These are phyloP conservation scores for Stegodyphus dumicola DNA, from an alignment of 1,140 invertebrate genomes.

Conservation along the genomic window DNA sequence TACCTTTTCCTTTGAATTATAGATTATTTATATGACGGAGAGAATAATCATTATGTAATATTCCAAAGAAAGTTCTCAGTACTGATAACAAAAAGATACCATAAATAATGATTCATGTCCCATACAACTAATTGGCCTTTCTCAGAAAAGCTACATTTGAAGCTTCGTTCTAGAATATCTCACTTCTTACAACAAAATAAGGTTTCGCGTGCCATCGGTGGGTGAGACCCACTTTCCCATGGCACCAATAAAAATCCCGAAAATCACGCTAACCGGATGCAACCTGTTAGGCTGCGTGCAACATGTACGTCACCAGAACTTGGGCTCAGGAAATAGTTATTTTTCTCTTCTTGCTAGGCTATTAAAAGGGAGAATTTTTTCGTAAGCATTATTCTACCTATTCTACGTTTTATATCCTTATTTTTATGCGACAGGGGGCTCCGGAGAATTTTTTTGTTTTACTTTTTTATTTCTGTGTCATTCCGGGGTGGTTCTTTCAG, in stretches of 20 bases:
- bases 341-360: constrained; percentile 6
- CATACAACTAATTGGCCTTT: too few species aligned
- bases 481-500: constrained; percentile 15
- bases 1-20: too few species aligned
- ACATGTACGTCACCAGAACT: constrained; percentile 25
- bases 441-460: constrained; percentile 4
- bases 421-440: constrained; percentile 14
- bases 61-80: too few species aligned
- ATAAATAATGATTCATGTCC: too few species aligned
- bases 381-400: background rate
- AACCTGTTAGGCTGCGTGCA: constrained; percentile 56
- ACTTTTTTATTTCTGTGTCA: constrained; percentile 32
- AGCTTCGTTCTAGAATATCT: background rate
- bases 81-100: too few species aligned
- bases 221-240: constrained; percentile 20
- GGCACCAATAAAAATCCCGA: constrained; percentile 5
- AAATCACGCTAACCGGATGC: constrained; percentile 48
- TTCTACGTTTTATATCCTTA: constrained; percentile 21
- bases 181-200: constrained; percentile 4
- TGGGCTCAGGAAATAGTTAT: constrained; percentile 49
- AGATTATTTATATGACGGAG: too few species aligned
- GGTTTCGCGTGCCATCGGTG: constrained; percentile 17
- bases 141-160: too few species aligned
- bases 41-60: too few species aligned
- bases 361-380: constrained; percentile 39